Evolutionary conservation across 1,140 invertebrate genomes (phyloP), one percentile per base, ranked within the genome.

Genomic region (Ceratitis capitata): DNA sequence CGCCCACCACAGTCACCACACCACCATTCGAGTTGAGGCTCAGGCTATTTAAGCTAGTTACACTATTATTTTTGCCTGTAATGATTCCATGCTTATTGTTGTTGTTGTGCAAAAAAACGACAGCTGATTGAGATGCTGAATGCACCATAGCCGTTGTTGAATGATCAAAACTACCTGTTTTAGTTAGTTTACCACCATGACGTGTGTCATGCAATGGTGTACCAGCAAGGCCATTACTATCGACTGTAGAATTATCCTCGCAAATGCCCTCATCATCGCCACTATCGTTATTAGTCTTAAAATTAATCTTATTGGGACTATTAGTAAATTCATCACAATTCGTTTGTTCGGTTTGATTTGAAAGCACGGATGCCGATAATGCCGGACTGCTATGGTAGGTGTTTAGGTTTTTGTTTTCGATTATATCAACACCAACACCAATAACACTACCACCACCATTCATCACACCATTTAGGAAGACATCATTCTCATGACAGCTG

Each of bases 271-370:
- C 53, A 84, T 86, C 78, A 82, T 83, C 32, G 14, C 61, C 61
- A 32, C 61, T 53, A 85, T 45, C 39, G 49, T 85, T 85, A 49
- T 74, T 69, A 10, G 39, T 12, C 26, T 85, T 85, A 82, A 82
- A 85, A 61, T 85, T 86, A 84, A 58, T 35, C 61, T 85, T 83
- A 82, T 87, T 88, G 61, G 47, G 82, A 83, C 85, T 87, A 69
- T 87, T 85, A 84, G 78, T 89, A 86, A 85, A 84, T 53, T 85
- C 85, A 89, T 89, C 89, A 88, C 89, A 89, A 87, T 88, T 85
- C 45, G 89, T 91, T 90, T 89, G 88, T 88, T 91, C 88, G 85
- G 90, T 91, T 87, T 91, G 90, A 88, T 89, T 89, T 58, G 86
- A 86, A 64, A 83, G 58, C 49, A 82, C 84, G 53, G 84, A 85